A percentile compares a stretch with the other conserved stretches of the same genome.
phyloP scores from a whole-genome alignment of 1,140 invertebrate genomes.

The Druon quercuslanigerum region DNA sequence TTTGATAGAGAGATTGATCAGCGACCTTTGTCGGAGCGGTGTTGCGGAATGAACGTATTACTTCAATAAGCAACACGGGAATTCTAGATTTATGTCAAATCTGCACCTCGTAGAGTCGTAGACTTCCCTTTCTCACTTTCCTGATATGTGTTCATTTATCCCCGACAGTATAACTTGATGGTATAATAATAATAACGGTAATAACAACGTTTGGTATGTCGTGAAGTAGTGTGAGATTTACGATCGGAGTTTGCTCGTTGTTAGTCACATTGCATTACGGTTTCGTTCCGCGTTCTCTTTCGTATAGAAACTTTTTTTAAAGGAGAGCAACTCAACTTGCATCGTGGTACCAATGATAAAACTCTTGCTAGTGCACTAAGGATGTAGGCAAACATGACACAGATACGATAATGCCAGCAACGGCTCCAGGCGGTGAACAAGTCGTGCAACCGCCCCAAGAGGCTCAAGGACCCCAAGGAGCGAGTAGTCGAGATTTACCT shows the following conservation, averaged over 20 bases:
- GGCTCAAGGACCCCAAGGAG: constrained; percentile 22
- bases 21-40: too few species aligned
- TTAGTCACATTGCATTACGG: background rate
- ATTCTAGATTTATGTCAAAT: too few species aligned
- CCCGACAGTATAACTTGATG: too few species aligned
- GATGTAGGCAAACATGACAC: constrained; percentile 46
- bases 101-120: too few species aligned
- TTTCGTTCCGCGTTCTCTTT: background rate
- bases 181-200: too few species aligned
- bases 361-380: constrained; percentile 38
- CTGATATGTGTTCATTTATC: too few species aligned
- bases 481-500: constrained; percentile 28
- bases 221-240: too few species aligned
- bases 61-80: too few species aligned
- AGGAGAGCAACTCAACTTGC: constrained; percentile 15
- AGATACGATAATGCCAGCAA: constrained; percentile 48
- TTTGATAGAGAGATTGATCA: too few species aligned
- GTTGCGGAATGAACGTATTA: too few species aligned
- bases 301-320: background rate
- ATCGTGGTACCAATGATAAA: constrained; percentile 38
- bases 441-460: constrained; percentile 22
- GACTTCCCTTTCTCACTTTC: too few species aligned
- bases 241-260: background rate
- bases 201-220: too few species aligned
- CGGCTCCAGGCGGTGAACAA: constrained; percentile 28